Evolutionary conservation across 2,888 invertebrate species (phyloP), one percentile per base, ranked within the genome.

Genomic region (Clivina fossor): DNA sequence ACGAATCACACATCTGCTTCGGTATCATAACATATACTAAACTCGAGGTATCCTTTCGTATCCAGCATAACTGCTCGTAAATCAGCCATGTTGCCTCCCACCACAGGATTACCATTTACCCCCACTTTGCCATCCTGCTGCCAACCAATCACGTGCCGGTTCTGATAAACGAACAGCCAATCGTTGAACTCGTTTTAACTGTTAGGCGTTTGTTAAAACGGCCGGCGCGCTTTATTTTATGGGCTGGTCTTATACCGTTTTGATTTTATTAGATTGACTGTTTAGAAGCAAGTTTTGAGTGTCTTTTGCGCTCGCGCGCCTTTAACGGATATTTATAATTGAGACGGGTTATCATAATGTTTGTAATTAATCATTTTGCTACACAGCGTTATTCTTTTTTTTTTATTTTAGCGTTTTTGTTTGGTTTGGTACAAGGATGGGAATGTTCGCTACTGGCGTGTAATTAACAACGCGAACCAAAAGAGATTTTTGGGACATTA

Each of bases 231-330:
- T 69, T 71, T 70, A 71, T 72, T 72, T 71, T 71, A 72, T 71
- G 73, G 73, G 72, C 68, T 65, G 72, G 72, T 64, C 71, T 69
- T 68, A 62, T 59, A 60, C 50, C 47, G 61, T 66, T 66, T 68
- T 67, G 71, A 72, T 73, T 74, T 73, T 70, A 71, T 73, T 73
- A 72, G 72, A 72, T 72, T 67, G 70, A 68, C 67, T 71, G 65
- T 72, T 71, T 72, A 71, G 71, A 69, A 70, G 70, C 68, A 69
- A 71, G 71, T 72, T 71, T 73, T 70, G 72, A 63, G 58, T 55
- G 54, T 51, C 60, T 61, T 48, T 48, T 48, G 16, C 11, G 28
- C 37, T n/a, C n/a, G n/a, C n/a, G n/a, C n/a, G n/a, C n/a, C n/a
- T n/a, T n/a, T n/a, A 11, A 16, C 8, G 38, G 20, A 33, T 47